A percentile compares a stretch with the other conserved stretches of the same genome.
Conservation (phyloP, 2,797 vertebrate species). For the Peromyscus melanophrys region DNA sequence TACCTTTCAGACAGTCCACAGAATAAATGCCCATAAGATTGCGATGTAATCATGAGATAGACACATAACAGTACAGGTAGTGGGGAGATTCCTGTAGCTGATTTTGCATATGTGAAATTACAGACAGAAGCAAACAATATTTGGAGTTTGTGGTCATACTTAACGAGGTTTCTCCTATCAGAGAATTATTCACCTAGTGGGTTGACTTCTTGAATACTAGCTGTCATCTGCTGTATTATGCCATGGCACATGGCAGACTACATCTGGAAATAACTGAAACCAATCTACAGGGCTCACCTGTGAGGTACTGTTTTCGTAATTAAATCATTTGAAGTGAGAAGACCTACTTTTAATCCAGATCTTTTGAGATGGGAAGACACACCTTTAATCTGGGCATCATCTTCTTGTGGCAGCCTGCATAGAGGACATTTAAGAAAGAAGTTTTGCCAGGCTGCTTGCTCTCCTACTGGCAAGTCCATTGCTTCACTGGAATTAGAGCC, state of each 20-base stretch:
- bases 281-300: background rate
- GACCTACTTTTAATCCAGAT: background rate
- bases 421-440: background rate
- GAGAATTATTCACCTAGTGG: too few relatives aligned
- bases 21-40: too few relatives aligned
- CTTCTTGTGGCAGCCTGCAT: background rate
- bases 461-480: background rate
- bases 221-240: too few relatives aligned
- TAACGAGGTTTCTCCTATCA: too few relatives aligned
- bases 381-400: background rate
- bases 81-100: too few relatives aligned
- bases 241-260: background rate
- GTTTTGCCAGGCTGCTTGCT: background rate
- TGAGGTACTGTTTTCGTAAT: background rate
- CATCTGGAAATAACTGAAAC: background rate
- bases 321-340: background rate
- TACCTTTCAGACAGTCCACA: too few relatives aligned
- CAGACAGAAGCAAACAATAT: too few relatives aligned
- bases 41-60: too few relatives aligned
- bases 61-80: too few relatives aligned
- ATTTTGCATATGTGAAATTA: too few relatives aligned
- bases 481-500: background rate
- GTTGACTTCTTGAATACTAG: too few relatives aligned
- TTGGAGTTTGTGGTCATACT: too few relatives aligned
- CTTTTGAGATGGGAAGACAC: background rate